Evolutionary conservation across 35 echinoderm and acorn worm genomes (phyloP), one percentile per base, ranked within the genome.

Genomic region (Heliocidaris tuberculata): DNA sequence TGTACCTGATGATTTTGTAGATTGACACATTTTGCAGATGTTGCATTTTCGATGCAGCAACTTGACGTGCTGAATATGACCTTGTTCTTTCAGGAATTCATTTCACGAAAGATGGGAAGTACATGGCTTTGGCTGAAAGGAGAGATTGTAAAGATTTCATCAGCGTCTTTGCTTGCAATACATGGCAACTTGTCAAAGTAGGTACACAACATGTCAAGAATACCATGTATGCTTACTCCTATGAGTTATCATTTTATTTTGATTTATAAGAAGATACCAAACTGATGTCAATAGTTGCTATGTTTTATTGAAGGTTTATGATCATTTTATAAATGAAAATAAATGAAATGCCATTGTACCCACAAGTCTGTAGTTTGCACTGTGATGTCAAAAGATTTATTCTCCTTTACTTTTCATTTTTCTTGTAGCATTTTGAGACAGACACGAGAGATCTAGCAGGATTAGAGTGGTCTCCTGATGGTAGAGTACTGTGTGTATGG

Each of bases 141-240:
- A 92, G 98, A 93, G 98, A 99, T 42, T 97, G 98, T 27, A 96
- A 97, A 47, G 98, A 99, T 95, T 99, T 96, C 78, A 96, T 99
- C 95, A 99, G 98, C 92, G 97, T 99, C 16, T 99, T 99, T 94
- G 98, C 95, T 12, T 97, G 96, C 32, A 99, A 96, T 32, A 99
- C 98, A 17, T 99, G 98, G 98, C 98, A 99, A 71, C 88, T 99
- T 60, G 98, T 99, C 0, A 99, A 99, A 94, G 98, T 99, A 87
- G 93, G 87, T 48, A 56, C 19, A 85, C n/a, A 42, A 42, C 35
- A 42, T 42, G 3, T 42, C 0, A 3, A 42, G 35, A 42, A 42
- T 42, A 42, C 3, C 35, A 42, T 42, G 0, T 42, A 42, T 42
- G 35, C 35, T 42, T 42, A 42, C 35, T 42, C 0, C 35, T 1